Percentiles rank a stretch among this genome's conserved stretches.
Conservation (phyloP, 1,140 invertebrate species). For the Eufriesea mexicana region DNA sequence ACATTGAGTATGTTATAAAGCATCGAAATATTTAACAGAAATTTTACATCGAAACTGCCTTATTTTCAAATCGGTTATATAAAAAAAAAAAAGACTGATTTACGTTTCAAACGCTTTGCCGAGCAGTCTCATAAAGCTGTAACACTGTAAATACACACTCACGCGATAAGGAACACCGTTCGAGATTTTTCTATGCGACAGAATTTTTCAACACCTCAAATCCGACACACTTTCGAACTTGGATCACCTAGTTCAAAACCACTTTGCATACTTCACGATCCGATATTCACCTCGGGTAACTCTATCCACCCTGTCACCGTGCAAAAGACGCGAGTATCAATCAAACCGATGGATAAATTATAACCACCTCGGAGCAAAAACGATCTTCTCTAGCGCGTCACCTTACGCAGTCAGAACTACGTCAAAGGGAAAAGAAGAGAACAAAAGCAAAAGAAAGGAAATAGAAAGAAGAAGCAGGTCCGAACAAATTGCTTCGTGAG, state of each 20-base stretch:
- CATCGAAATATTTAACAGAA: no score
- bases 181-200: neutral
- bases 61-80: no score
- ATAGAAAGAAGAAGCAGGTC: neutral
- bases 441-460: neutral
- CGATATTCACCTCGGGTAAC: neutral
- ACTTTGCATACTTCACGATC: neutral
- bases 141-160: neutral
- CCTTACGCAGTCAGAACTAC: no score
- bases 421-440: neutral
- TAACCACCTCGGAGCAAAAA: no score
- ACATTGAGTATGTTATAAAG: no score
- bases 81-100: no score
- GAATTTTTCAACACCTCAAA: neutral
- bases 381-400: no score
- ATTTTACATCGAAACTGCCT: no score
- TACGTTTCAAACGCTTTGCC: no score
- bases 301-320: no score
- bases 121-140: no score
- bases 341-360: neutral
- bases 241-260: neutral
- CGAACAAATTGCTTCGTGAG: neutral
- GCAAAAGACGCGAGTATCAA: neutral
- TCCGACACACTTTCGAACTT: neutral
- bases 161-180: neutral